Evolutionary conservation across 2,113 vertebrate genomes (phyloP).

Genomic region (Castor canadensis): DNA sequence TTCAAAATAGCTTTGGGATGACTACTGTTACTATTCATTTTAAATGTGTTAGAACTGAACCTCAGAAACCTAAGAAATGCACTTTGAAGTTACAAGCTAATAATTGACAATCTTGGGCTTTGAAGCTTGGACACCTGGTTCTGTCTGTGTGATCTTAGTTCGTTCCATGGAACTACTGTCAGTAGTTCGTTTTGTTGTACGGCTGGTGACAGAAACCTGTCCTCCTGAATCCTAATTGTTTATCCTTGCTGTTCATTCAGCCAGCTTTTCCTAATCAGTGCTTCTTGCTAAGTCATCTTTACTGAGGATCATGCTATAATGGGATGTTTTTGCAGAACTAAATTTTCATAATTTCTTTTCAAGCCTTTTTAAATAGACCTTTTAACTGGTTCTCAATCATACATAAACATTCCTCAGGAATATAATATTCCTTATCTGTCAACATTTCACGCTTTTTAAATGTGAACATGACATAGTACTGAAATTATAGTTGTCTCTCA

Average conservation of each 20-base stretch:
- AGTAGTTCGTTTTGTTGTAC: constrained; percentile 36
- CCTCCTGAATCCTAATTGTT: background rate
- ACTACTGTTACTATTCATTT: background rate
- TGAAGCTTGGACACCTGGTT: background rate
- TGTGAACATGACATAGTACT: background rate
- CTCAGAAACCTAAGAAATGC: background rate
- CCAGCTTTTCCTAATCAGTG: background rate
- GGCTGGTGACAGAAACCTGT: background rate
- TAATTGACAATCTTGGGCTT: background rate
- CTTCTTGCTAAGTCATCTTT: constrained; percentile 29
- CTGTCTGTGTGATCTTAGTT: background rate
- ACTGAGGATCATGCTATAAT: background rate
- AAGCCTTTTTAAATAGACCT: background rate
- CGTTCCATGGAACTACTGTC: constrained; percentile 26
- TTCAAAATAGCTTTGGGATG: constrained; percentile 42
- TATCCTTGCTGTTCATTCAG: background rate
- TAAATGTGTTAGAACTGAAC: constrained; percentile 21
- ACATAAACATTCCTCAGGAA: background rate
- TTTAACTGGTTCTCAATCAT: background rate
- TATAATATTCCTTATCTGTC: background rate
- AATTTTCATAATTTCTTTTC: constrained; percentile 40
- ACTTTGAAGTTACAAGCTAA: background rate
- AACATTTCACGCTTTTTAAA: background rate
- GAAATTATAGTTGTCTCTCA: constrained; percentile 20
- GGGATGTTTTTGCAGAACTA: background rate